Evolutionary conservation across 2,888 invertebrate species (phyloP), one percentile per base, ranked within the genome.

Genomic region (Cyclophora albipunctata): DNA sequence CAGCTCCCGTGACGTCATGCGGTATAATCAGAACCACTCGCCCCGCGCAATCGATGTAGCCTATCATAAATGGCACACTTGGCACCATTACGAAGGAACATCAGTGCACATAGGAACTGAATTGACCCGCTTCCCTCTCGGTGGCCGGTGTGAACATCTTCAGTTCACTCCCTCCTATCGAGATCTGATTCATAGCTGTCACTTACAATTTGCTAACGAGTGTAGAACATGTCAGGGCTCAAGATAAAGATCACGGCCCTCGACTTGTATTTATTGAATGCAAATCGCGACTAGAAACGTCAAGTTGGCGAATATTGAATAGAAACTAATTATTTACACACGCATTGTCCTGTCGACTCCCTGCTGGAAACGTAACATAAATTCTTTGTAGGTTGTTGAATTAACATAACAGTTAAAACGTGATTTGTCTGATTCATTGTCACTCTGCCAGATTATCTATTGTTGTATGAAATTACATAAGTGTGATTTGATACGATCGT

Each of bases 181-280:
- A 69, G 73, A 69, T 73, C 68, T 71, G 76, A 81, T 79, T 81
- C 74, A 74, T 71, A 69, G 70, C 73, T 75, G 83, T 78, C 81
- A 75, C 74, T 78, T 78, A 72, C 78, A 83, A 84, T 85, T 83
- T 83, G 81, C 79, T 81, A 83, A 81, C 80, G 75, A 80, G 77
- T 81, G 79, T 74, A 75, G 75, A 77, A 76, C 78, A 75, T 75
- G 78, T 76, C 78, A 73, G 74, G 70, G 74, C 64, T 74, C 60
- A 63, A 64, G 83, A 84, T 84, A 84, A 75, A 77, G 78, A 84
- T 84, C 82, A 69, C 55, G 73, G 72, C 69, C 71, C 62, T 62
- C 67, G 59, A 66, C 64, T 68, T 60, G 68, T 72, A 71, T 75
- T 43, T 80, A 84, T 82, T 82, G 77, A 82, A 84, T 82, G 78